Base-by-base conservation (phyloP, 2,888 invertebrate species). In the Amphipoea oculea region DNA sequence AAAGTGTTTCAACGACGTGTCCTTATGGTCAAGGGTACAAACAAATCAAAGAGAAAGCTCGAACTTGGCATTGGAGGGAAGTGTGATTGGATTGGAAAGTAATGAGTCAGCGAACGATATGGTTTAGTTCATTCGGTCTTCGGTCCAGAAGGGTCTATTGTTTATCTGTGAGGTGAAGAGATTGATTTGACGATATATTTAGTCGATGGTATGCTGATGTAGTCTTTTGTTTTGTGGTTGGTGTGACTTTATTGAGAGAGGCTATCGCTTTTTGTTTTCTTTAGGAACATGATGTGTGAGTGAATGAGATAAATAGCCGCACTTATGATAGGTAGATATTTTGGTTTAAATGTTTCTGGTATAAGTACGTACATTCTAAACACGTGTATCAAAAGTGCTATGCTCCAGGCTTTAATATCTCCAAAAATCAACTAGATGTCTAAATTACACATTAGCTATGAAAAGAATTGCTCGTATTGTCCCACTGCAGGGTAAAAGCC, bases 1-100 rank as follows among this genome's bases (percentile, higher is more conserved):
- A 66, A 51, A 51, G 66, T 80, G 77, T 65, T 67, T 36, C 17
- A 54, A 71, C 51, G 48, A 78, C 73, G 71, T 79, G 81, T 84
- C 82, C 88, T 79, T 91, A 89, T 91, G 92, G 92, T 92, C 92
- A 94, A 94, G 93, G 93, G 92, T 93, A 92, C 91, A 93, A 95
- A 94, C 94, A 95, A 95, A 96, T 96, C 95, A 95, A 89, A 79
- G 87, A 91, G 92, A 96, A 91, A 95, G 95, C 93, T 82, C 93
- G 95, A 96, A 95, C 95, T 95, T 96, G 95, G 95, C 95, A 95
- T 95, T 96, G 96, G 92, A 83, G 82, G 82, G 78, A 89, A 92
- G 92, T 92, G 92, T 90, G 92, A 96, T 94, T 95, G 94, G 92
- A 96, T 95, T 92, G 94, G 91, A 92, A 92, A 85, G 93, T 92